A percentile compares a stretch with the other conserved stretches of the same genome.
Evolutionary conservation across 2,888 invertebrate genomes (phyloP).

Genomic region (Trissolcus brochymenae): DNA sequence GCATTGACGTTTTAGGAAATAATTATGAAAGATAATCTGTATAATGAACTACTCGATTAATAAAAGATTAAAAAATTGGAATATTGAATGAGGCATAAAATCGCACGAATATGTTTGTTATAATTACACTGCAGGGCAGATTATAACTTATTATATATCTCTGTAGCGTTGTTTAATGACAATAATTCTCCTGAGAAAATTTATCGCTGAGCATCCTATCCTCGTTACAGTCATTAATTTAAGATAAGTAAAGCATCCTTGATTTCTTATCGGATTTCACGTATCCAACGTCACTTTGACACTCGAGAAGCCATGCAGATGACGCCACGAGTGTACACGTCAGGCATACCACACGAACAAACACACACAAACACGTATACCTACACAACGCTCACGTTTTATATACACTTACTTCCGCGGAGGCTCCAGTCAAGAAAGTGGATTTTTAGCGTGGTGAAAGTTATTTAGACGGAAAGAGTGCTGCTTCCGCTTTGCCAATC

Average conservation of each 20-base stretch:
- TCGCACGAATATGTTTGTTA: too few species aligned
- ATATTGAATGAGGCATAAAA: too few species aligned
- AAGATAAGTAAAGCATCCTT: constrained; percentile 41
- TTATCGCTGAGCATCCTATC: constrained; percentile 20
- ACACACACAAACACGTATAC: too few species aligned
- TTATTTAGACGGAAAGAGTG: constrained; percentile 43
- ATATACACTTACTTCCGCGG: constrained; percentile 21
- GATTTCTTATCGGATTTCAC: constrained; percentile 49
- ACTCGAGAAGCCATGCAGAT: constrained; percentile 50
- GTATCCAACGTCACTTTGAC: constrained; percentile 44
- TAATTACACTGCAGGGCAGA: not conserved
- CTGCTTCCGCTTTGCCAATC: constrained; percentile 27
- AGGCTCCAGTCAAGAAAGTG: constrained; percentile 32
- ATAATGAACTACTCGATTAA: too few species aligned
- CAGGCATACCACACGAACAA: not conserved
- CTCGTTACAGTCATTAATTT: constrained; percentile 43
- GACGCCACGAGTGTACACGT: constrained; percentile 10
- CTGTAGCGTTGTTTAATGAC: constrained; percentile 37
- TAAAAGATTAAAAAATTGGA: too few species aligned
- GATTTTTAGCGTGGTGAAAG: constrained; percentile 44
- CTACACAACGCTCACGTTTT: not conserved
- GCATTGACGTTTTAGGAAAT: too few species aligned
- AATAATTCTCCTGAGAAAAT: constrained; percentile 32
- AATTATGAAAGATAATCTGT: too few species aligned
- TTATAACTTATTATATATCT: constrained; percentile 28